A percentile compares a stretch with the other conserved stretches of the same genome.
Conservation (phyloP, 2,797 vertebrate genomes). For the Todus mexicanus region DNA sequence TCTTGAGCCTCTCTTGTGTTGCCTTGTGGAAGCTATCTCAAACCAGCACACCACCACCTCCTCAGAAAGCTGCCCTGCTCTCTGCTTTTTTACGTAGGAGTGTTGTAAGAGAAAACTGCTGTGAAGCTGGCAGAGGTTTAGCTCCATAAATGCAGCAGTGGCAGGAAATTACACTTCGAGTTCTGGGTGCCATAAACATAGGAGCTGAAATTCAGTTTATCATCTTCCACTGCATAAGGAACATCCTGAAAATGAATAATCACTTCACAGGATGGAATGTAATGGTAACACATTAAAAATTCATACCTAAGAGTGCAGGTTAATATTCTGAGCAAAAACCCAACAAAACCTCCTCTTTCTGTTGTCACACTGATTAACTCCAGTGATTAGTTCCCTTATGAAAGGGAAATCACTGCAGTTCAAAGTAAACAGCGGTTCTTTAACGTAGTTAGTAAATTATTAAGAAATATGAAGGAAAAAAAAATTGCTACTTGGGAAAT, state of each 20-base stretch:
- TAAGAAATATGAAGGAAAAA: slow-evolving; percentile 33
- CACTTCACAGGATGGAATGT: slow-evolving; percentile 46
- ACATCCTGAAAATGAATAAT: slow-evolving; percentile 67
- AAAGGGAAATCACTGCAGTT: slow-evolving; percentile 55
- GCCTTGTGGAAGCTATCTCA: background rate
- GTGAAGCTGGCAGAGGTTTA: background rate
- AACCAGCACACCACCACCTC: background rate
- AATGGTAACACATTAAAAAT: slow-evolving; percentile 60
- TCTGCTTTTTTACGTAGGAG: background rate
- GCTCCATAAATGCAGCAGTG: background rate
- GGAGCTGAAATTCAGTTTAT: slow-evolving; percentile 58
- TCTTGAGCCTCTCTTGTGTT: background rate
- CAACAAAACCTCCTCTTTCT: slow-evolving; percentile 60
- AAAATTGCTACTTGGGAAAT: background rate
- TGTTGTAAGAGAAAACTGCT: background rate
- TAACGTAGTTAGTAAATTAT: slow-evolving; percentile 52
- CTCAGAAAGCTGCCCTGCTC: background rate
- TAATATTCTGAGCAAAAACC: slow-evolving; percentile 65
- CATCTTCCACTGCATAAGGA: slow-evolving; percentile 46
- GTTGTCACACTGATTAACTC: slow-evolving; percentile 65
- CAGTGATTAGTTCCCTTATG: slow-evolving; percentile 57
- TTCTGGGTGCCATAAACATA: slow-evolving; percentile 49
- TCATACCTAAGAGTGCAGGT: slow-evolving; percentile 57
- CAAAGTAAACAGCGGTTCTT: slow-evolving; percentile 58
- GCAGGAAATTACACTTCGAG: slow-evolving; percentile 59